Evolutionary conservation across 2,888 invertebrate species (phyloP), one percentile per base, ranked within the genome.

Genomic region (Schizaphis graminum): DNA sequence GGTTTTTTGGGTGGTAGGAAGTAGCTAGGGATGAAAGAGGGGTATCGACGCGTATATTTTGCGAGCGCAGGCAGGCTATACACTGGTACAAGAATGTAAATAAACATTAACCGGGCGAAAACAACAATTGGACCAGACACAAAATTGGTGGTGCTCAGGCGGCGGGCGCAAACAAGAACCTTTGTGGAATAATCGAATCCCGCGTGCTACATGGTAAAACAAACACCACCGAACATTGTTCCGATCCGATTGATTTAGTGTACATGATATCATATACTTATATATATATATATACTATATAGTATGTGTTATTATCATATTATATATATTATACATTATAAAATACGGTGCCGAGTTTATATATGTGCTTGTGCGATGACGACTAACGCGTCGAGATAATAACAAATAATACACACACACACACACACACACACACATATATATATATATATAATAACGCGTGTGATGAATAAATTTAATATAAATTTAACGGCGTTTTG

Each of bases 201-300:
- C 47, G 92, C 47, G 61, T 84, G 21, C 77, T 77, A 77, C 77
- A 77, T 77, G 77, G 90, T 49, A 89, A 90, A 93, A 93, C 93
- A 93, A 93, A 93, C 90, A 93, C 57, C 84, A 84, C 35, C 87
- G 49, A 67, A 93, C 93, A 90, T 90, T 93, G 93, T 93, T 93
- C 89, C 53, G 92, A 90, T 57, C 93, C 93, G 93, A 93, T 93
- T 93, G 93, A 93, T 93, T 93, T 93, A 93, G 85, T 92, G 87
- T 61, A 61, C 16, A 35, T 35, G 77, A 77, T 35, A 77, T 77
- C 35, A 49, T 35, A 57, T 91, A 56, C 24, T 35, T 56, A 56
- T 56, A 77, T 53, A 21, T 35, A 91, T 53, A 77, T 41, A 67
- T n/a, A 47, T 28, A 44, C n/a, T 57, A 57, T 61, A 26, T 47